Evolutionary conservation across 2,113 vertebrate species (phyloP).

Genomic region (Macroglossus sobrinus): DNA sequence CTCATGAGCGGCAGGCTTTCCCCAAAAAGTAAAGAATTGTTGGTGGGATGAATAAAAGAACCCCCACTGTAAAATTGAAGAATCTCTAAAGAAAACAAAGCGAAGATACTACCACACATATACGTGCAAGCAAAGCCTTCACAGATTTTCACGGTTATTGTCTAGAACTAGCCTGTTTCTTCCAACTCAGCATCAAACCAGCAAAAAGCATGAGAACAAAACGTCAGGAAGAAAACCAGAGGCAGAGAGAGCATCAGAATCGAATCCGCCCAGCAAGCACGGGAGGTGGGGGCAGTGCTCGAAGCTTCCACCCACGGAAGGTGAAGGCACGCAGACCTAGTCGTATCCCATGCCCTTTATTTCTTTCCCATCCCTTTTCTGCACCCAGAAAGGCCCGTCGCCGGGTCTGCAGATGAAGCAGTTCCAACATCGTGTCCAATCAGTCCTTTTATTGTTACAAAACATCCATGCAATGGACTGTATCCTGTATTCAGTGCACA

Average conservation of each 20-base stretch:
- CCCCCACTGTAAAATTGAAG: background rate
- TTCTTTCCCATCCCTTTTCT: background rate
- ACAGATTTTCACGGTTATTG: background rate
- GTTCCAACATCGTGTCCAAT: slow-evolving; percentile 50
- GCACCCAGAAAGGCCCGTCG: slow-evolving; percentile 14
- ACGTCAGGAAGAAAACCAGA: background rate
- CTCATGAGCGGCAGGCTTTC: background rate
- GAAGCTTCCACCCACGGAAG: background rate
- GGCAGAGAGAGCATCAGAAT: background rate
- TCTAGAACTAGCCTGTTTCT: background rate
- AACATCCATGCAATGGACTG: slow-evolving; percentile 42
- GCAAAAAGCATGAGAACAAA: slow-evolving; percentile 22
- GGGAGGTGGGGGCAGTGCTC: background rate
- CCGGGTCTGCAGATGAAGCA: slow-evolving; percentile 53
- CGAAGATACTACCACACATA: background rate
- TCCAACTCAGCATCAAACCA: slow-evolving; percentile 23
- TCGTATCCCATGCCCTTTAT: background rate
- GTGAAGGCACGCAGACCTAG: background rate
- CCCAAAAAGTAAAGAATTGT: background rate
- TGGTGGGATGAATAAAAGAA: background rate
- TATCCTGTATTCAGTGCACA: slow-evolving; percentile 17
- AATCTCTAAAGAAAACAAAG: slow-evolving; percentile 26
- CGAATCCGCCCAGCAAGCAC: background rate
- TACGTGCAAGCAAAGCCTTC: background rate
- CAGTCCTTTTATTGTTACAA: slow-evolving; percentile 71